Conservation (phyloP, 1,140 invertebrate genomes). For the Seison nebaliae region DNA sequence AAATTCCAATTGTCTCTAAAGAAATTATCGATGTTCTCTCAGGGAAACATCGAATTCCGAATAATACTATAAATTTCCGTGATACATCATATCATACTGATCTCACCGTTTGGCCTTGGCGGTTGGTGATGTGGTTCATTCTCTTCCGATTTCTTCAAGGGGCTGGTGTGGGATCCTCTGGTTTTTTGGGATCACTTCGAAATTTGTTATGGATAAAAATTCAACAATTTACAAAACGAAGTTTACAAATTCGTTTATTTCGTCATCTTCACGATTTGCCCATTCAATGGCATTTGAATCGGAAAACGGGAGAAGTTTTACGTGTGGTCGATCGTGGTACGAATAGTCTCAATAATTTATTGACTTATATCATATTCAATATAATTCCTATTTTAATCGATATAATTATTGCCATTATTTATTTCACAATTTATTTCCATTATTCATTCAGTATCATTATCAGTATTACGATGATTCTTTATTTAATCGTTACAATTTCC, state of each 20-base stretch:
- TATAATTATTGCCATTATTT: slow-evolving; percentile 61
- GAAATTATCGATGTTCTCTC: background rate
- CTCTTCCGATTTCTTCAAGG: background rate
- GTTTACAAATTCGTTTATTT: slow-evolving; percentile 56
- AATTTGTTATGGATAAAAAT: slow-evolving; percentile 74
- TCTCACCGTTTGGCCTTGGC: background rate
- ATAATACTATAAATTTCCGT: background rate
- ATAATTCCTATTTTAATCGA: slow-evolving; percentile 70
- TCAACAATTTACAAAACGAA: slow-evolving; percentile 70
- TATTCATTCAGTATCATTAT: slow-evolving; percentile 71
- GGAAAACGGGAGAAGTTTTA: slow-evolving; percentile 81
- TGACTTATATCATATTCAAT: slow-evolving; percentile 33
- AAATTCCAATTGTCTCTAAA: background rate
- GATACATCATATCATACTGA: background rate
- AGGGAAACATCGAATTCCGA: background rate
- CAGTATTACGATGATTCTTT: slow-evolving; percentile 61
- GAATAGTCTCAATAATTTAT: background rate
- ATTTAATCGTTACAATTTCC: slow-evolving; percentile 54
- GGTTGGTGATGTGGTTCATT: background rate
- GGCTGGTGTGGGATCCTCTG: slow-evolving; percentile 15
- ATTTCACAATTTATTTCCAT: slow-evolving; percentile 58
- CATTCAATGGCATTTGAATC: slow-evolving; percentile 51
- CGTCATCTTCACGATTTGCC: slow-evolving; percentile 48
- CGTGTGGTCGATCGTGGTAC: slow-evolving; percentile 34
- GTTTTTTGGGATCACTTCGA: slow-evolving; percentile 43